These are phyloP conservation scores for Calliphora vicina DNA, from an alignment of 1,140 invertebrate genomes.

Conservation along the genomic window DNA sequence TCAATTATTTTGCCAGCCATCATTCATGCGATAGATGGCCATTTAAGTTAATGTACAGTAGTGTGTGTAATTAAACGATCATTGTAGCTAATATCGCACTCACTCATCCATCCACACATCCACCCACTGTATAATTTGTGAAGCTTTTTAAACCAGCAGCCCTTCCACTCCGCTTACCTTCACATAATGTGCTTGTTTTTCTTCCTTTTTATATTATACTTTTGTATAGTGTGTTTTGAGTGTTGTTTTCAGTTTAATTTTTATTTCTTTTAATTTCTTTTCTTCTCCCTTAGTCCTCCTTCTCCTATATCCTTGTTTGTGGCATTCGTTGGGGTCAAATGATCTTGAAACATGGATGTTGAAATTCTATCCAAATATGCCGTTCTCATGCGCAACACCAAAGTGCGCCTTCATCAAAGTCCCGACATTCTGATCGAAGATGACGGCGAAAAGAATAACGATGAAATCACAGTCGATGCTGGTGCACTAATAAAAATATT, in stretches of 20 bases:
- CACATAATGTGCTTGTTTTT: too few relatives aligned
- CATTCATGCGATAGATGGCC: too few relatives aligned
- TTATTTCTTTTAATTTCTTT: conserved; percentile 27
- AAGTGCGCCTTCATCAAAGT: conserved; percentile 32
- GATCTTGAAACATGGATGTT: not conserved
- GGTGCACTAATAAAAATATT: conserved; percentile 47
- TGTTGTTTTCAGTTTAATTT: not conserved
- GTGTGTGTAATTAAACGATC: too few relatives aligned
- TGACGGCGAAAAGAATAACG: not conserved
- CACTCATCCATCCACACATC: not conserved
- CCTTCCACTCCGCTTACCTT: too few relatives aligned
- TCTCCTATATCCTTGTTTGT: not conserved
- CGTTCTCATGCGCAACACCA: conserved; percentile 24
- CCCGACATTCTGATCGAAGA: conserved; percentile 12
- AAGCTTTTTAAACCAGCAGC: not conserved
- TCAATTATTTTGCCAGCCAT: not conserved
- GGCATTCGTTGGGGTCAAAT: not conserved
- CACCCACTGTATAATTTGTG: not conserved
- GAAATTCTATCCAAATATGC: conserved; percentile 37
- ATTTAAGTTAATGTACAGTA: too few relatives aligned
- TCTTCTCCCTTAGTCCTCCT: not conserved
- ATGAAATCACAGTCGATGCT: conserved; percentile 33
- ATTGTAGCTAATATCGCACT: not conserved
- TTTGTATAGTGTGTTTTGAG: not conserved
- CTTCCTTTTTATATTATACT: not conserved